Evolutionary conservation across 2,113 vertebrate genomes (phyloP), one percentile per base, ranked within the genome.

Genomic region (Tympanuchus pallidicinctus): DNA sequence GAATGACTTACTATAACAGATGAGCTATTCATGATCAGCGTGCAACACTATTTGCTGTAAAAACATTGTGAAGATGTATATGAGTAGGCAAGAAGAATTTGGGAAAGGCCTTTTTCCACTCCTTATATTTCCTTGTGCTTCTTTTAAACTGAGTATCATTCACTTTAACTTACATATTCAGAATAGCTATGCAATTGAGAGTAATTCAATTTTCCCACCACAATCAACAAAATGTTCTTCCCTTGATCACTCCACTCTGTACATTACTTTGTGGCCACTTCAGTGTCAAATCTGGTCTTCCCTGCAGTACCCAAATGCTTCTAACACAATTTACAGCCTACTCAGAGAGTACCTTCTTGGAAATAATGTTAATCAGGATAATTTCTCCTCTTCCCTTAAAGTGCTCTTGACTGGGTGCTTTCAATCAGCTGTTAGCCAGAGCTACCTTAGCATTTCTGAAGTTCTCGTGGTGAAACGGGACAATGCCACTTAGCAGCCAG

Each of bases 281-380:
- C 91, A 94, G 92, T 92, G 86, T 95, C 90, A 84, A 94, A 95
- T 88, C 11, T 86, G 91, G 94, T 79, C 83, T 88, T 95, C 86
- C 66, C 77, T 88, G 90, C 54, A 88, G 90, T 88, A 94, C 70
- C 66, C 83, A 90, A 87, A 95, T 81, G 79, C 92, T 92, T 80
- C 92, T 90, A 70, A 91, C 86, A 74, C 85, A 95, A 96, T 96
- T 97, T 92, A 89, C 80, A 90, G 75, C 84, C 84, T 84, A 77
- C 88, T 88, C 71, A 8, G 70, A 90, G 61, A 89, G 54, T 72
- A 92, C 74, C 95, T 96, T 92, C 92, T 93, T 96, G 90, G 83
- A 96, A 94, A 96, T 92, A 96, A 95, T 75, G 85, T 86, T 95
- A 94, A 96, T 95, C 92, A 95, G 89, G 75, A 85, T 94, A 88